Evolutionary conservation across 2,888 invertebrate species (phyloP).

Genomic region (Blastobasis adustella): DNA sequence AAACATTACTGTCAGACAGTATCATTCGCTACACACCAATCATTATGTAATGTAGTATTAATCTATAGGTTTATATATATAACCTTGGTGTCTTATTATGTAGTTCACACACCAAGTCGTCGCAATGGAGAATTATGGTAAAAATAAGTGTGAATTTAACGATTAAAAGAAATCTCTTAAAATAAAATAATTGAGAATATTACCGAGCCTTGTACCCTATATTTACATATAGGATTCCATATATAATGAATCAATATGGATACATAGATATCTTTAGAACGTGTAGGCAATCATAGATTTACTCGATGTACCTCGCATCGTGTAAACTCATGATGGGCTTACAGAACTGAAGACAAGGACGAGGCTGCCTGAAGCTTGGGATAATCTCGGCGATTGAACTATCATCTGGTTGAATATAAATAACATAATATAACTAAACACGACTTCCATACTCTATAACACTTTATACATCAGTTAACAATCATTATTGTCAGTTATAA

Average conservation of each 20-base stretch:
- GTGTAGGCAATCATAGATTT: too few relatives aligned
- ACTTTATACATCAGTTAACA: conserved; percentile 74
- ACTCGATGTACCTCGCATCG: too few relatives aligned
- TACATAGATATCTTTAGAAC: too few relatives aligned
- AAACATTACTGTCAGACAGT: conserved; percentile 70
- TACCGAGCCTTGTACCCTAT: too few relatives aligned
- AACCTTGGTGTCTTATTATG: conserved; percentile 55
- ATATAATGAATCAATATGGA: too few relatives aligned
- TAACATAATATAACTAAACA: conserved; percentile 60
- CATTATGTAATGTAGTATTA: conserved; percentile 53
- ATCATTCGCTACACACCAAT: conserved; percentile 64
- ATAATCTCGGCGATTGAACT: conserved; percentile 51
- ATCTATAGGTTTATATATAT: conserved; percentile 35
- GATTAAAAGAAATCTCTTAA: too few relatives aligned
- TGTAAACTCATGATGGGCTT: too few relatives aligned
- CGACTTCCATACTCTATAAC: conserved; percentile 65
- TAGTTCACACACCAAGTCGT: conserved; percentile 57
- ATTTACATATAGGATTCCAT: too few relatives aligned
- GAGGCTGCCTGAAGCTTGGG: background rate
- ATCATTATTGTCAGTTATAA: conserved; percentile 76
- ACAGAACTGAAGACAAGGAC: too few relatives aligned
- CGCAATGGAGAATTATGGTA: too few relatives aligned
- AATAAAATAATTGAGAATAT: too few relatives aligned
- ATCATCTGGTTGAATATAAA: conserved; percentile 49
- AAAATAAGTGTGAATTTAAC: too few relatives aligned